Conservation (phyloP, 2,797 vertebrate species). For the Lemur catta region DNA sequence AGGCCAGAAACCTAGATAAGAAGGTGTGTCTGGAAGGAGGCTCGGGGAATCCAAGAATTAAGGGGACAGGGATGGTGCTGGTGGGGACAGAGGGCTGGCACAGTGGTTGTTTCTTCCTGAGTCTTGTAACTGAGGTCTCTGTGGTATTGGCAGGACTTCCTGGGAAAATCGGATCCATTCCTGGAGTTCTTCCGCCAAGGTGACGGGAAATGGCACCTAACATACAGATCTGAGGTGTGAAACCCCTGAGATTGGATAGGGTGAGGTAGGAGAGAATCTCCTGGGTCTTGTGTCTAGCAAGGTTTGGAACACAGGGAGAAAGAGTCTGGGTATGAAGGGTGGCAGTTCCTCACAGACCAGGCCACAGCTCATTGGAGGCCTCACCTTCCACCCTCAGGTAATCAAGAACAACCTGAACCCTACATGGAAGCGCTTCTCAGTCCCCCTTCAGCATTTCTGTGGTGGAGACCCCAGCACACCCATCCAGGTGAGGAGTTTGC, state of each 20-base stretch:
- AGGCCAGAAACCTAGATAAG: constrained; percentile 93
- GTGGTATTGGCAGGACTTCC: constrained; percentile 88
- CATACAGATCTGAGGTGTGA: constrained; percentile 93
- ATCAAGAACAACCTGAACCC: constrained; percentile 96
- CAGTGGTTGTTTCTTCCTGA: background rate
- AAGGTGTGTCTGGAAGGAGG: constrained; percentile 85
- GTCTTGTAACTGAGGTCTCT: constrained; percentile 22
- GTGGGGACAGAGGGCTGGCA: background rate
- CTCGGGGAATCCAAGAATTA: background rate
- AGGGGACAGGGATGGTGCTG: background rate
- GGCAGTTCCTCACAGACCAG: background rate
- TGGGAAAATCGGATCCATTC: constrained; percentile 96
- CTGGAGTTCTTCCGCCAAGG: constrained; percentile 92
- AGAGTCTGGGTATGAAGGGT: background rate
- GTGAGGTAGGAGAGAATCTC: background rate
- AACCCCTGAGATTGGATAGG: background rate
- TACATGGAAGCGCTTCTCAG: constrained; percentile 90
- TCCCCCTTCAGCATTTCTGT: constrained; percentile 94
- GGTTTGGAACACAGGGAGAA: background rate
- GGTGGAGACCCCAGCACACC: constrained; percentile 88
- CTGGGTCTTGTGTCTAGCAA: background rate
- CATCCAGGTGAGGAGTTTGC: constrained; percentile 88
- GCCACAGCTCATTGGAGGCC: background rate
- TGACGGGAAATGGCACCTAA: constrained; percentile 90
- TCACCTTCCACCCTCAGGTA: constrained; percentile 84